Percentiles rank a stretch among this genome's conserved stretches.
phyloP scores from a whole-genome alignment of 2,113 vertebrate species.

The Apteryx owenii region DNA sequence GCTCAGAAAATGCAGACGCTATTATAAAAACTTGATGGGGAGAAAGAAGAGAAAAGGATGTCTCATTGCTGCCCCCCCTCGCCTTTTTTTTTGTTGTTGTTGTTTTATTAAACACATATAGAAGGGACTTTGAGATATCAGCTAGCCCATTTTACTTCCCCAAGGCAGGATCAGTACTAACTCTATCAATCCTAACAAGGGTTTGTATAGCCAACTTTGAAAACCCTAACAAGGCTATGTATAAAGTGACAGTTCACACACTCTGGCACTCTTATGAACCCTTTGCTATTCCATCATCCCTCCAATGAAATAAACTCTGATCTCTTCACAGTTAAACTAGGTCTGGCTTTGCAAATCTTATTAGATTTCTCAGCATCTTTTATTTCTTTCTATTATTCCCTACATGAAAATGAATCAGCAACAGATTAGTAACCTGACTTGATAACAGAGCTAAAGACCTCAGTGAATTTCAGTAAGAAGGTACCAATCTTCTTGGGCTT shows the following conservation, averaged over 20 bases:
- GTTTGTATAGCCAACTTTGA: background rate
- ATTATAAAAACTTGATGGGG: background rate
- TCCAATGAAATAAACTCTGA: background rate
- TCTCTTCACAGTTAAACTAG: background rate
- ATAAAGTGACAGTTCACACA: background rate
- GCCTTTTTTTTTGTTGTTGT: background rate
- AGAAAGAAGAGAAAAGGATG: background rate
- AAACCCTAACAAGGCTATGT: background rate
- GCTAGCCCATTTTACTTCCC: background rate
- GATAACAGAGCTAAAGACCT: background rate
- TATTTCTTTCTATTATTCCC: background rate
- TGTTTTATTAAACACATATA: background rate
- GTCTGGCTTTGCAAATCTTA: background rate
- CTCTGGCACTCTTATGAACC: background rate
- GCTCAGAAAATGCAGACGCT: background rate
- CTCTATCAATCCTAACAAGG: background rate
- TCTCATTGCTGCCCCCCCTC: background rate
- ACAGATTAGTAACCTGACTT: background rate
- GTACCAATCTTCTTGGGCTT: background rate
- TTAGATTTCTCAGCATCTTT: background rate
- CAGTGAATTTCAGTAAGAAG: background rate
- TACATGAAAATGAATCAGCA: background rate
- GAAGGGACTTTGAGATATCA: background rate
- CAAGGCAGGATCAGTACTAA: background rate
- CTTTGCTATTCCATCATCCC: background rate